Evolutionary conservation across 2,888 invertebrate genomes (phyloP).

Genomic region (Tuta absoluta): DNA sequence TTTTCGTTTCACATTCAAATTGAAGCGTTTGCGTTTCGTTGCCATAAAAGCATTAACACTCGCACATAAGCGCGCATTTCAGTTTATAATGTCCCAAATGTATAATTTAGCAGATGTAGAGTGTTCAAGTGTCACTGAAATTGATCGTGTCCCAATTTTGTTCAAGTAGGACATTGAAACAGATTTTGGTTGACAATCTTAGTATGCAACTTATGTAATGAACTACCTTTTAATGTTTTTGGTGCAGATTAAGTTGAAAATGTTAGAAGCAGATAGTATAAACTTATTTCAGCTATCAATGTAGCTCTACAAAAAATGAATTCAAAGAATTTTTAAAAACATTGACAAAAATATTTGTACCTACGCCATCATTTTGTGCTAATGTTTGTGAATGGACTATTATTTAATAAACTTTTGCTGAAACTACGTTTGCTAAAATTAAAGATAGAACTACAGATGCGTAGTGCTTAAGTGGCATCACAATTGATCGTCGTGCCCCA

Average conservation of each 20-base stretch:
- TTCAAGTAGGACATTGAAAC: too few species aligned
- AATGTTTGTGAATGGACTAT: too few species aligned
- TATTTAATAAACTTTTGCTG: not conserved
- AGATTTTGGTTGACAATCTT: too few species aligned
- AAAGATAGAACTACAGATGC: not conserved
- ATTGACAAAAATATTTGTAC: too few species aligned
- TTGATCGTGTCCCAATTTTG: not conserved
- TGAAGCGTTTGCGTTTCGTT: slow-evolving; percentile 9
- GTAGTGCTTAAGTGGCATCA: slow-evolving; percentile 16
- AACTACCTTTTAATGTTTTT: too few species aligned
- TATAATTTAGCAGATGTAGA: not conserved
- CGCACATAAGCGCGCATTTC: slow-evolving; percentile 2
- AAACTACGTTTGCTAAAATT: not conserved
- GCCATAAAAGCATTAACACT: slow-evolving; percentile 6
- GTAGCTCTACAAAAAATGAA: too few species aligned
- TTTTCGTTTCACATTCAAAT: slow-evolving; percentile 10
- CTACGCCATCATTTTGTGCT: too few species aligned
- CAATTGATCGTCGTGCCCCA: slow-evolving; percentile 23
- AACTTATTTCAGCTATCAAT: too few species aligned
- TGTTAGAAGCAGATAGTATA: too few species aligned
- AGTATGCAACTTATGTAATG: too few species aligned
- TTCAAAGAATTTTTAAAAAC: too few species aligned
- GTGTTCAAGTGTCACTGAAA: not conserved
- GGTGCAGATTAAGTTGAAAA: too few species aligned
- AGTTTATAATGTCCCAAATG: slow-evolving; percentile 3